phyloP scores from a whole-genome alignment of 2,113 vertebrate species.

The Gymnorhina tibicen region DNA sequence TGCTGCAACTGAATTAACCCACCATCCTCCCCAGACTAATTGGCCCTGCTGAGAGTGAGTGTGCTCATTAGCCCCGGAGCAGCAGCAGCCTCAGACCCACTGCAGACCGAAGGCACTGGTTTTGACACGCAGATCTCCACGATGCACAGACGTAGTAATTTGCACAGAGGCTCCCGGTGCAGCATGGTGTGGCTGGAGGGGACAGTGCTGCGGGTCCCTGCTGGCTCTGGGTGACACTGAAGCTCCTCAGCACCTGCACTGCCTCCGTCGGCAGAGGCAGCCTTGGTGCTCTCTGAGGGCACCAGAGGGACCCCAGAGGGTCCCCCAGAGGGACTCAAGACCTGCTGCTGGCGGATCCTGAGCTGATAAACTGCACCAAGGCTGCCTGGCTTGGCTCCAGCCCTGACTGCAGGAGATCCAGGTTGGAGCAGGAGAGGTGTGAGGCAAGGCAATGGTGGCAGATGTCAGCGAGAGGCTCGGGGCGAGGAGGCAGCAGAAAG shows the following conservation, averaged over 20 bases:
- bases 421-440: not conserved
- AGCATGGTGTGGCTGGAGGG: not conserved
- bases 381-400: not conserved
- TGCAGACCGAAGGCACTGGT: not conserved
- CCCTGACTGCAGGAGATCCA: not conserved
- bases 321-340: accelerated
- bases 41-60: not conserved
- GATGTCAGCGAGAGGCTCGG: not conserved
- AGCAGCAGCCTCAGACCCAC: not conserved
- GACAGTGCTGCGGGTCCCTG: accelerated
- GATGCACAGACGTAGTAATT: not conserved
- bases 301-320: too few relatives aligned
- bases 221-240: not conserved
- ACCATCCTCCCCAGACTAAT: not conserved
- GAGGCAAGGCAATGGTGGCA: not conserved
- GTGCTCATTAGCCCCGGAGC: not conserved
- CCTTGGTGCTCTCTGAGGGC: too few relatives aligned
- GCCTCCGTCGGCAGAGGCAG: not conserved
- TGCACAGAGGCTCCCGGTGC: not conserved
- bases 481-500: not conserved
- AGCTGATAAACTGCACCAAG: not conserved
- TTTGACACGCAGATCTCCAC: not conserved
- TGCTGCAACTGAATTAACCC: not conserved
- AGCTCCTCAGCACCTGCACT: not conserved
- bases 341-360: not conserved